Percentiles rank a stretch among this genome's conserved stretches.
Evolutionary conservation across 2,888 invertebrate species (phyloP).

Genomic region (Coenonympha arcania): DNA sequence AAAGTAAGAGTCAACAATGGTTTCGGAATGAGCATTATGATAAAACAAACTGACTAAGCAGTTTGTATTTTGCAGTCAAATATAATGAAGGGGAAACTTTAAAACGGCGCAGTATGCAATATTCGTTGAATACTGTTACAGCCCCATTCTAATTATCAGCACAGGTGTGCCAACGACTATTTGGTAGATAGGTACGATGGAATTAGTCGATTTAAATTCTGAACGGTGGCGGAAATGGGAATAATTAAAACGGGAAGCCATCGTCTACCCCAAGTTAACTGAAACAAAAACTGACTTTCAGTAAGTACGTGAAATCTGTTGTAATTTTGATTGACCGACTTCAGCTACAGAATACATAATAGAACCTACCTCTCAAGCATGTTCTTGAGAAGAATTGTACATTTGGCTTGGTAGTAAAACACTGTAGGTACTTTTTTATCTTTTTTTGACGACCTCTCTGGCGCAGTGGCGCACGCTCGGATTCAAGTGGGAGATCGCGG

Average conservation of each 20-base stretch:
- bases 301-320: too few species aligned
- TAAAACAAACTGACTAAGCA: background rate
- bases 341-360: too few species aligned
- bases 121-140: constrained; percentile 26
- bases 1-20: background rate
- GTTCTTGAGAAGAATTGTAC: too few species aligned
- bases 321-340: too few species aligned
- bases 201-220: background rate
- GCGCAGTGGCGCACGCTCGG: too few species aligned
- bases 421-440: too few species aligned
- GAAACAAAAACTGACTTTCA: too few species aligned
- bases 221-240: background rate
- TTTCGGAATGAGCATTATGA: background rate
- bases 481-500: too few species aligned
- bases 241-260: background rate
- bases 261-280: background rate
- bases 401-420: too few species aligned
- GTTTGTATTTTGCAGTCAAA: constrained; percentile 1
- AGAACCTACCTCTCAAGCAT: too few species aligned
- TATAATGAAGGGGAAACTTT: constrained; percentile 17
- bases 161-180: constrained; percentile 28
- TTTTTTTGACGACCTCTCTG: too few species aligned
- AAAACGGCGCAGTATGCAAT: constrained; percentile 25
- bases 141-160: constrained; percentile 28
- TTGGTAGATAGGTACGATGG: background rate